A percentile compares a stretch with the other conserved stretches of the same genome.
Evolutionary conservation across 2,113 vertebrate species (phyloP).

Genomic region (Bubo bubo): DNA sequence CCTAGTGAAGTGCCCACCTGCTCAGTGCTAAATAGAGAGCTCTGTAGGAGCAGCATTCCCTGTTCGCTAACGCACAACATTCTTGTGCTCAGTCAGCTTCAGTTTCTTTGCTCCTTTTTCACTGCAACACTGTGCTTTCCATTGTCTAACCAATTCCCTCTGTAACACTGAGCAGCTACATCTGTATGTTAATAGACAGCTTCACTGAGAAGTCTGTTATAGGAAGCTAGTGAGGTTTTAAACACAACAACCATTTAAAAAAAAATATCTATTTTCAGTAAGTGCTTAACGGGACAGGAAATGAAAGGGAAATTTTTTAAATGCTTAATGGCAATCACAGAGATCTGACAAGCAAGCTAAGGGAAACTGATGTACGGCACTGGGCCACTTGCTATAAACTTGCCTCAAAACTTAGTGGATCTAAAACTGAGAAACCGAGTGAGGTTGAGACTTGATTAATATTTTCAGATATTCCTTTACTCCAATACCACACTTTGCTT

Average conservation of each 20-base stretch:
- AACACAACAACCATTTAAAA: not conserved
- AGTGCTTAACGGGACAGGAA: not conserved
- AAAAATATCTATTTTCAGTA: not conserved
- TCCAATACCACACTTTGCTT: not conserved
- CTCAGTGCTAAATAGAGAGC: not conserved
- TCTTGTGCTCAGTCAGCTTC: not conserved
- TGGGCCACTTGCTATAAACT: not conserved
- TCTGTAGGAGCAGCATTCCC: not conserved
- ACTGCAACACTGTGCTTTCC: not conserved
- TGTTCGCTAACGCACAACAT: rapidly evolving
- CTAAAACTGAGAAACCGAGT: not conserved
- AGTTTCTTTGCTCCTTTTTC: not conserved
- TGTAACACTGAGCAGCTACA: not conserved
- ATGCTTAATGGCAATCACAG: not conserved
- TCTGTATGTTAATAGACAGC: not conserved
- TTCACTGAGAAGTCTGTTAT: not conserved
- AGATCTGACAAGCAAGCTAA: not conserved
- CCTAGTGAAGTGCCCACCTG: not conserved
- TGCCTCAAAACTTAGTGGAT: not conserved
- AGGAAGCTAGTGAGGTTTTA: not conserved
- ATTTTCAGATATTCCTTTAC: not conserved
- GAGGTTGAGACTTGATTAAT: not conserved
- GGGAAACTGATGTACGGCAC: not conserved
- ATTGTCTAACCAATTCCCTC: not conserved
- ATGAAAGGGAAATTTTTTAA: not conserved